A percentile compares a stretch with the other conserved stretches of the same genome.
Evolutionary conservation across 2,888 invertebrate species (phyloP).

Genomic region (Lottia gigantea): DNA sequence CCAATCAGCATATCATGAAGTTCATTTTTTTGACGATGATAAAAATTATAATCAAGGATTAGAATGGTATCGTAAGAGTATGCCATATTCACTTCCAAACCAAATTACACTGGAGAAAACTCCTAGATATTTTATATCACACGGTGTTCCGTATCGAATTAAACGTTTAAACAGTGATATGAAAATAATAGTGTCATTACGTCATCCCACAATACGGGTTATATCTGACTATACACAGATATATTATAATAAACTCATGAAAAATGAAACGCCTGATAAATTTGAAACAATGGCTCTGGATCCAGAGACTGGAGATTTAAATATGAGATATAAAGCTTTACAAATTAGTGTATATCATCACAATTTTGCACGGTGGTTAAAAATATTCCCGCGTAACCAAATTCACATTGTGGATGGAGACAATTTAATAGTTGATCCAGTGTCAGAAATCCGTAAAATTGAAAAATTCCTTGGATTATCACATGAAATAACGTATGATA

Average conservation of each 20-base stretch:
- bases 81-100: slow-evolving; percentile 91
- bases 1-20: slow-evolving; percentile 93
- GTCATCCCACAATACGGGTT: slow-evolving; percentile 94
- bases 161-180: slow-evolving; percentile 93
- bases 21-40: slow-evolving; percentile 94
- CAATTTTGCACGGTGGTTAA: slow-evolving; percentile 90
- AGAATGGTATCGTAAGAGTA: slow-evolving; percentile 89
- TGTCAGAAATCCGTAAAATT: slow-evolving; percentile 57
- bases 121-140: slow-evolving; percentile 96
- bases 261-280: slow-evolving; percentile 55
- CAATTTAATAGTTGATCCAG: slow-evolving; percentile 60
- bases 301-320: slow-evolving; percentile 63
- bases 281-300: slow-evolving; percentile 69
- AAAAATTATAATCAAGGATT: slow-evolving; percentile 87
- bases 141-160: slow-evolving; percentile 93
- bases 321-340: slow-evolving; percentile 69
- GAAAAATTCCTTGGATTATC: slow-evolving; percentile 63
- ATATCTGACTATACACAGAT: slow-evolving; percentile 97
- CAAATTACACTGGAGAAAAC: slow-evolving; percentile 98
- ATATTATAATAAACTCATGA: slow-evolving; percentile 72
- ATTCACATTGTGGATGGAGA: slow-evolving; percentile 87
- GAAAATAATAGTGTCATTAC: slow-evolving; percentile 88
- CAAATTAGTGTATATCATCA: slow-evolving; percentile 69
- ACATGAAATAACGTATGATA: slow-evolving; percentile 72
- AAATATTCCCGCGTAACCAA: slow-evolving; percentile 90